Base-by-base conservation (phyloP, 2,888 invertebrate species). In the Tortrix viridana region DNA sequence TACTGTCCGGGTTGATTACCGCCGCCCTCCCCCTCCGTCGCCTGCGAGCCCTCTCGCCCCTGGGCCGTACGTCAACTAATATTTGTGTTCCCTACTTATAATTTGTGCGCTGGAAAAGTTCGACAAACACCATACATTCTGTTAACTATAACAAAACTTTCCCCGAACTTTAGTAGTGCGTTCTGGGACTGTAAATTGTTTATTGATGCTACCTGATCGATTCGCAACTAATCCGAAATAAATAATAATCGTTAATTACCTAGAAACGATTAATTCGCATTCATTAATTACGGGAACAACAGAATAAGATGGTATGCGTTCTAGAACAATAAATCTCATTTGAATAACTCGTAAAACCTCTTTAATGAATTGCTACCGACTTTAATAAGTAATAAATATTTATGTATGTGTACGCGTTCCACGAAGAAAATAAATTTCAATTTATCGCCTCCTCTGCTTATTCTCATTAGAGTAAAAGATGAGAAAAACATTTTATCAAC, bases 1-100 rank as follows among this genome's bases (percentile, higher is more conserved):
- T 90, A 89, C 89, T 87, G 88, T 88, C 88, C 86, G 85, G 85
- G 85, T 85, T 90, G 89, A 91, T 91, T 89, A 90, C 87, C 82
- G 77, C 80, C 77, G 72, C 76, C 74, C 71, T 60, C 78, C 76
- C 78, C 72, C 76, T 67, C 71, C 60, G 71, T 67, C 60, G 49
- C 66, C 67, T 66, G 70, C 68, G 53, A 74, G 69, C 72, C 73
- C 76, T 67, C 75, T 71, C 80, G 81, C 84, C 76, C 76, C 67
- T n/a, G 65, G 72, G 82, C 84, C 85, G 84, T 81, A 81, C 84
- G 88, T 87, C 88, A 88, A 88, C 89, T 88, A 86, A 84, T 89
- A 88, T 91, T 91, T 90, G 88, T 89, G 86, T 90, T 90, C 82
- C 83, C 77, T 86, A 86, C 88, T 89, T 87, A 89, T 90, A 88